These are phyloP conservation scores for Criorhina ranunculi DNA, from an alignment of 2,888 invertebrate species.

Conservation along the genomic window DNA sequence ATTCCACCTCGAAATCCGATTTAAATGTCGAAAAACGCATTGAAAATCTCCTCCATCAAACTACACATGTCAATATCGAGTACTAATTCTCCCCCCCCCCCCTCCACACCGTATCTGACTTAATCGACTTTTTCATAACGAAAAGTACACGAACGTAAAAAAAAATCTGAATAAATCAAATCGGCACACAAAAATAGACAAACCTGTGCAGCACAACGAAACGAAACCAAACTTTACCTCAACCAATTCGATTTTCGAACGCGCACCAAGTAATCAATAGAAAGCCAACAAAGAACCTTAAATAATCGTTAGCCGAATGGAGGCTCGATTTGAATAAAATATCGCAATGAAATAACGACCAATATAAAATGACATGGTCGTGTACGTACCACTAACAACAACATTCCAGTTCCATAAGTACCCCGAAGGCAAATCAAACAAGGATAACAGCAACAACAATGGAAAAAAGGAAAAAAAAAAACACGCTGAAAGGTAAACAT, in stretches of 20 bases:
- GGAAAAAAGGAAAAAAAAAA: slow-evolving; percentile 10
- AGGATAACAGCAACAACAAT: slow-evolving; percentile 17
- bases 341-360: slow-evolving; percentile 60
- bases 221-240: background rate
- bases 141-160: background rate
- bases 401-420: slow-evolving; percentile 44
- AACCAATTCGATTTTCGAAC: slow-evolving; percentile 37
- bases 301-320: slow-evolving; percentile 68
- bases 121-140: background rate
- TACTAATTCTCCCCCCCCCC: background rate
- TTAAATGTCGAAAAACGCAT: no score
- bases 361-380: slow-evolving; percentile 49
- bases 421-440: slow-evolving; percentile 43
- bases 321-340: slow-evolving; percentile 69
- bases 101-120: background rate
- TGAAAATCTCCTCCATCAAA: no score
- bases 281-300: slow-evolving; percentile 40
- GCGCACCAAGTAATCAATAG: slow-evolving; percentile 59
- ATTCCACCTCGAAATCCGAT: no score
- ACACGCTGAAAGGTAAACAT: slow-evolving; percentile 40
- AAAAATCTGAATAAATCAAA: slow-evolving; percentile 40
- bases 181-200: slow-evolving; percentile 39
- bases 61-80: background rate
- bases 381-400: slow-evolving; percentile 14
- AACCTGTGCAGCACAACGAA: background rate